phyloP scores from a whole-genome alignment of 2,888 invertebrate species.

The Blera fallax region DNA sequence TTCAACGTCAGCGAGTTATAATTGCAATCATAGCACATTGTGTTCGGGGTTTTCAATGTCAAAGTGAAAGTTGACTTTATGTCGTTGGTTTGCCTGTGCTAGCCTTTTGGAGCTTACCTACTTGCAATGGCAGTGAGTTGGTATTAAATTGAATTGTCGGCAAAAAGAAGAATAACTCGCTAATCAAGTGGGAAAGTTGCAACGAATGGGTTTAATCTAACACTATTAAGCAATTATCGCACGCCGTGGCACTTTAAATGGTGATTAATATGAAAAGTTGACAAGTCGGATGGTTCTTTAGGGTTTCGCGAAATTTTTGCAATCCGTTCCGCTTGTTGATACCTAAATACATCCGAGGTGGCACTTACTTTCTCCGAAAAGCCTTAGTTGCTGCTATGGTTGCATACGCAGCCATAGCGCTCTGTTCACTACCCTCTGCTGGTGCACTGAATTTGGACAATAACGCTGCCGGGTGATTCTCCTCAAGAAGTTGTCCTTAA shows the following conservation, averaged over 20 bases:
- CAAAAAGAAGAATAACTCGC: conserved; percentile 76
- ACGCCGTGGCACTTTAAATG: neutral
- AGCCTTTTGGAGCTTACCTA: conserved; percentile 65
- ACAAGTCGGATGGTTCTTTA: neutral
- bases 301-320: neutral
- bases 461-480: conserved; percentile 80
- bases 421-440: conserved; percentile 76
- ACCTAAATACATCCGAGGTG: neutral
- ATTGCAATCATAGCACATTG: conserved; percentile 46
- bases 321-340: neutral
- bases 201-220: conserved; percentile 33
- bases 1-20: neutral
- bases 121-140: conserved; percentile 6
- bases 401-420: conserved; percentile 81
- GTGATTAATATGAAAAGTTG: conserved; percentile 2
- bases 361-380: conserved; percentile 81
- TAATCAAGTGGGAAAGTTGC: conserved; percentile 79
- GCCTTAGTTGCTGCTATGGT: conserved; percentile 80
- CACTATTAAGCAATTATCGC: conserved; percentile 25
- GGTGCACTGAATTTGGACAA: conserved; percentile 81
- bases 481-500: conserved; percentile 79
- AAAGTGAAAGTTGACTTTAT: conserved; percentile 81
- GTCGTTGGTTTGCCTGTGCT: conserved; percentile 9
- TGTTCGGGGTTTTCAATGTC: conserved; percentile 80
- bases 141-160: conserved; percentile 23